phyloP scores from a whole-genome alignment of 2,797 vertebrate species.

The Sebastes glaucus region DNA sequence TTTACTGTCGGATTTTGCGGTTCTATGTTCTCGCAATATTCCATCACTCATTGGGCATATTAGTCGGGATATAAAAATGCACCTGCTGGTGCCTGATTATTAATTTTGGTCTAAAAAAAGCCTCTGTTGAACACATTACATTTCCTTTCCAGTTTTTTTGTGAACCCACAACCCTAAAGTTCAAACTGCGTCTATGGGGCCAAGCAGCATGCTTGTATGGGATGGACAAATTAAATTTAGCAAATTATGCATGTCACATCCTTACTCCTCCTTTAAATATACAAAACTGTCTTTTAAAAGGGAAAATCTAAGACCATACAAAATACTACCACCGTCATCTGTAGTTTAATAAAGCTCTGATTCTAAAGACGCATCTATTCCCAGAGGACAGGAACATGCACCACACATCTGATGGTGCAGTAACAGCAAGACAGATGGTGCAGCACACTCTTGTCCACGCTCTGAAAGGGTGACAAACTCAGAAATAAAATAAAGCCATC shows the following conservation, averaged over 20 bases:
- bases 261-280: constrained; percentile 8
- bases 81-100: too few relatives aligned
- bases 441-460: constrained; percentile 11
- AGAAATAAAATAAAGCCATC: constrained; percentile 67
- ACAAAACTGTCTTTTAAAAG: neutral
- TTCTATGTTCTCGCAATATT: too few relatives aligned
- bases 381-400: constrained; percentile 4
- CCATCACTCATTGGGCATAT: too few relatives aligned
- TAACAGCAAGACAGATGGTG: constrained; percentile 44
- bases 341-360: neutral
- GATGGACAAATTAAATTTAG: constrained; percentile 26
- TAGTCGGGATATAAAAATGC: too few relatives aligned
- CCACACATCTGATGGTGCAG: constrained; percentile 23
- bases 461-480: constrained; percentile 42
- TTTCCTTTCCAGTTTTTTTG: too few relatives aligned
- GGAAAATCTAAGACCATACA: neutral
- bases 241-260: constrained; percentile 7
- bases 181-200: neutral
- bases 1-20: too few relatives aligned
- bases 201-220: neutral
- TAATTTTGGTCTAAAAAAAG: too few relatives aligned
- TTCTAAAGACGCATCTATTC: constrained; percentile 11
- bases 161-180: too few relatives aligned
- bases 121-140: too few relatives aligned
- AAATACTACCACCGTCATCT: neutral